A percentile compares a stretch with the other conserved stretches of the same genome.
Conservation (phyloP, 2,113 vertebrate genomes). For the Okapia johnstoni region DNA sequence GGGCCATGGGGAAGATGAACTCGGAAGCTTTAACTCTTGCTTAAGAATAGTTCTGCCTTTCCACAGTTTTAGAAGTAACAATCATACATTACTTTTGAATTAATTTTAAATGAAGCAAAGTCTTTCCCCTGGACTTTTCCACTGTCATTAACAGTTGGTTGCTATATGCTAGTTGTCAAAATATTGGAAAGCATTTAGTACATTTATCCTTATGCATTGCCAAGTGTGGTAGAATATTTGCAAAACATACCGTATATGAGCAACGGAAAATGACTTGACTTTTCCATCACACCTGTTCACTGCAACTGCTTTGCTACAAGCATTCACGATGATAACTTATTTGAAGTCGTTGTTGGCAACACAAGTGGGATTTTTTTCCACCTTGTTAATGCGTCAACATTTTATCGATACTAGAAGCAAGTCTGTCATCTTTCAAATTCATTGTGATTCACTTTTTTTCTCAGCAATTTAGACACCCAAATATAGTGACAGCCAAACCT, state of each 20-base stretch:
- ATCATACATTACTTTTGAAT: conserved; percentile 2
- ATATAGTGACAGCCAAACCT: neutral
- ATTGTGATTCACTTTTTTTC: neutral
- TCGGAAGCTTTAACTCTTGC: neutral
- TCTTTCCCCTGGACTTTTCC: conserved; percentile 12
- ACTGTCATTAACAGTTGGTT: conserved; percentile 56
- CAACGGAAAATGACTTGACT: conserved; percentile 27
- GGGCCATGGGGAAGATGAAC: fast-evolving
- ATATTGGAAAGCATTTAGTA: conserved; percentile 51
- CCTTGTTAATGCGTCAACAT: neutral
- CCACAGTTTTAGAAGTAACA: neutral
- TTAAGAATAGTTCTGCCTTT: neutral
- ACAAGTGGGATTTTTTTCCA: neutral
- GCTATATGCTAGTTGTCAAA: conserved; percentile 64
- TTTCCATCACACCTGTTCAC: conserved; percentile 39
- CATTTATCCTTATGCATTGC: conserved; percentile 30
- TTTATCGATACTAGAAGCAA: neutral
- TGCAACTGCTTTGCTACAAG: conserved; percentile 38
- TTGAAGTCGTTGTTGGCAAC: neutral
- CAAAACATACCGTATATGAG: conserved; percentile 34
- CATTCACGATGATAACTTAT: neutral
- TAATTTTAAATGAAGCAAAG: conserved; percentile 24
- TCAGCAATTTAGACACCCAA: neutral
- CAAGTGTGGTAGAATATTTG: conserved; percentile 57
- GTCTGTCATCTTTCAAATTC: neutral